Evolutionary conservation across 2,888 invertebrate species (phyloP).

Genomic region (Cerastis rubricosa): DNA sequence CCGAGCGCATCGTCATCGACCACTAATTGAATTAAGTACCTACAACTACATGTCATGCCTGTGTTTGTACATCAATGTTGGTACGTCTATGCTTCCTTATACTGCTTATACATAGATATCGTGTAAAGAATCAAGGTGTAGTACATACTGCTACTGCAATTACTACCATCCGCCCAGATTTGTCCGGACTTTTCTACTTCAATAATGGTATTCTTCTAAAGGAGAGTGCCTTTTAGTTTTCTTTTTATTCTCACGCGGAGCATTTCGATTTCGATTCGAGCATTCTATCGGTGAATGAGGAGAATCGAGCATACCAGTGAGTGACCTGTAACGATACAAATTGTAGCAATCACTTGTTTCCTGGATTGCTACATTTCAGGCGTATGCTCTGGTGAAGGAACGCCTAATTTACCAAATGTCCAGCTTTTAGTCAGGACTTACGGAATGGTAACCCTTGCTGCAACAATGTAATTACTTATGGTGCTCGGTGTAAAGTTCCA

Average conservation of each 20-base stretch:
- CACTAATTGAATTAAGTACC: conserved; percentile 21
- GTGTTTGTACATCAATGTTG: conserved; percentile 28
- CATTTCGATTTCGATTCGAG: neutral
- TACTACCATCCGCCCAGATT: neutral
- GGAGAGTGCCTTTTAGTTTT: too few relatives aligned
- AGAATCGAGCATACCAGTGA: neutral
- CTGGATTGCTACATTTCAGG: neutral
- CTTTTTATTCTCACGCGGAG: too few relatives aligned
- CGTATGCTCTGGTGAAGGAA: neutral
- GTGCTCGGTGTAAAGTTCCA: conserved; percentile 10
- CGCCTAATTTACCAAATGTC: neutral
- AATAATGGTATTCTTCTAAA: neutral
- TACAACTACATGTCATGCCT: conserved; percentile 6
- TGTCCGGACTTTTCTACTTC: neutral
- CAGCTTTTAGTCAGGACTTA: neutral
- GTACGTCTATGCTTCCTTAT: conserved; percentile 14
- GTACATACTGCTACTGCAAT: neutral
- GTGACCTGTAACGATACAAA: neutral
- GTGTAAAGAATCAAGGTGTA: conserved; percentile 12
- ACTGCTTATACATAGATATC: conserved; percentile 11
- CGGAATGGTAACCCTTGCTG: neutral
- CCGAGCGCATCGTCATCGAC: conserved; percentile 28
- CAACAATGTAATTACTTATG: conserved; percentile 15
- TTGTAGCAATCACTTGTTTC: neutral
- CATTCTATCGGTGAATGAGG: neutral